A percentile compares a stretch with the other conserved stretches of the same genome.
Conservation (phyloP, 2,888 invertebrate genomes). For the Phaonia tiefii region DNA sequence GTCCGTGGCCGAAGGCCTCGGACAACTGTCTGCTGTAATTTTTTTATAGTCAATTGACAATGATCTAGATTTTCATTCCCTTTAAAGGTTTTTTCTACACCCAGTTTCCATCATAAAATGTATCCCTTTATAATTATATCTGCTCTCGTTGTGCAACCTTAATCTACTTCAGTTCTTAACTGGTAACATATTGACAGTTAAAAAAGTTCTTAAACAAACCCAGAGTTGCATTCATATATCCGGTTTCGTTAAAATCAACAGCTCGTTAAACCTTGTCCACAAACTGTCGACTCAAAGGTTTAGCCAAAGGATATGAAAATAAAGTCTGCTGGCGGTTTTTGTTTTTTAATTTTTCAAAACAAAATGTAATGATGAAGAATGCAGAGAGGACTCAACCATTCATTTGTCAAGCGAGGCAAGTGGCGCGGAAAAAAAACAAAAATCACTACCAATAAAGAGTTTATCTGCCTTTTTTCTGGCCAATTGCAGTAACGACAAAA, state of each 20-base stretch:
- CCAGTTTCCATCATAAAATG: no score
- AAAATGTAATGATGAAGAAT: background rate
- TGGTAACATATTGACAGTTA: constrained; percentile 3
- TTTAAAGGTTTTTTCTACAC: no score
- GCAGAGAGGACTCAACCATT: constrained; percentile 47
- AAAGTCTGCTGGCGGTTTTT: background rate
- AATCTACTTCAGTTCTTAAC: no score
- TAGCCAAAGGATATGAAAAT: constrained; percentile 10
- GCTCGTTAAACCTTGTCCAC: constrained; percentile 52
- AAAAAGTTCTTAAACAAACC: background rate
- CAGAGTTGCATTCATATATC: background rate
- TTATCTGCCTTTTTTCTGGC: constrained; percentile 37
- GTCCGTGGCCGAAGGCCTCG: no score
- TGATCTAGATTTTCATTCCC: no score
- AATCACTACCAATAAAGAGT: constrained; percentile 31
- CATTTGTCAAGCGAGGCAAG: constrained; percentile 54
- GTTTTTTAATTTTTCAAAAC: background rate
- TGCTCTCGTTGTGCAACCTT: no score
- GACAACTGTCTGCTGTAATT: no score
- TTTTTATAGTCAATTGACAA: no score
- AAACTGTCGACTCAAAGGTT: constrained; percentile 37
- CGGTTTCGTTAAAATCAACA: constrained; percentile 14
- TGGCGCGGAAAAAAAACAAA: no score
- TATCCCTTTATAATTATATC: no score
- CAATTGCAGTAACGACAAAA: constrained; percentile 38